Percentiles rank a stretch among this genome's conserved stretches.
Evolutionary conservation across 2,113 vertebrate genomes (phyloP).

Genomic region (Salminus brasiliensis): DNA sequence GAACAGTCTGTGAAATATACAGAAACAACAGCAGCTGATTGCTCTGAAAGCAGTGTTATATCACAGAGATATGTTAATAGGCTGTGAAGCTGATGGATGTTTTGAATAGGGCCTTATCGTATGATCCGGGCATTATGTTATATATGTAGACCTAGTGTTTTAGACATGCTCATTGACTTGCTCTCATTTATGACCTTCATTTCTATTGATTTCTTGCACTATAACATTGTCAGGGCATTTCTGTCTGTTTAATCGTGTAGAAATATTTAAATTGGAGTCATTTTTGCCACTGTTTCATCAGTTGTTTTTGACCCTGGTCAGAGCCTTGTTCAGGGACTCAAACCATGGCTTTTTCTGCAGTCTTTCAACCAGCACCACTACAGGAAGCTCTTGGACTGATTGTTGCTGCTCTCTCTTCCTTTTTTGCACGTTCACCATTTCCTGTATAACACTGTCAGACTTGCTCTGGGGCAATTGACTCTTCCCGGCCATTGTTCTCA

Average conservation of each 20-base stretch:
- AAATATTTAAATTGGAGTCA: too few relatives aligned
- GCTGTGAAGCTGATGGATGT: too few relatives aligned
- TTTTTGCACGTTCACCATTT: slow-evolving; percentile 59
- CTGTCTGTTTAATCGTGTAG: too few relatives aligned
- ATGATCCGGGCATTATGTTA: too few relatives aligned
- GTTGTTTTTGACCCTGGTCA: not conserved
- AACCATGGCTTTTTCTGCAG: slow-evolving; percentile 7
- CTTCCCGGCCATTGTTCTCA: slow-evolving; percentile 56
- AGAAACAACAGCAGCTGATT: slow-evolving; percentile 34
- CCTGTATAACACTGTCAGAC: slow-evolving; percentile 50
- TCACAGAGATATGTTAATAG: too few relatives aligned
- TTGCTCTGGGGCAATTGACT: slow-evolving; percentile 20
- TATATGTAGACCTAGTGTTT: too few relatives aligned
- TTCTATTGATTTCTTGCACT: too few relatives aligned
- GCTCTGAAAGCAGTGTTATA: not conserved
- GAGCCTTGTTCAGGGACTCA: not conserved
- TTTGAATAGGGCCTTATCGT: not conserved
- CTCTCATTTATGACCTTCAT: too few relatives aligned
- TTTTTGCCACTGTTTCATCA: too few relatives aligned
- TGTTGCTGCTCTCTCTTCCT: slow-evolving; percentile 53
- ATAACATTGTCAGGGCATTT: too few relatives aligned
- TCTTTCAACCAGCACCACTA: slow-evolving; percentile 4
- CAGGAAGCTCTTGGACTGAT: slow-evolving; percentile 63
- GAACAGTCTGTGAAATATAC: slow-evolving; percentile 31
- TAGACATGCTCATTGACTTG: too few relatives aligned